phyloP scores from a whole-genome alignment of 2,888 invertebrate species.

The Microdon myrmicae region DNA sequence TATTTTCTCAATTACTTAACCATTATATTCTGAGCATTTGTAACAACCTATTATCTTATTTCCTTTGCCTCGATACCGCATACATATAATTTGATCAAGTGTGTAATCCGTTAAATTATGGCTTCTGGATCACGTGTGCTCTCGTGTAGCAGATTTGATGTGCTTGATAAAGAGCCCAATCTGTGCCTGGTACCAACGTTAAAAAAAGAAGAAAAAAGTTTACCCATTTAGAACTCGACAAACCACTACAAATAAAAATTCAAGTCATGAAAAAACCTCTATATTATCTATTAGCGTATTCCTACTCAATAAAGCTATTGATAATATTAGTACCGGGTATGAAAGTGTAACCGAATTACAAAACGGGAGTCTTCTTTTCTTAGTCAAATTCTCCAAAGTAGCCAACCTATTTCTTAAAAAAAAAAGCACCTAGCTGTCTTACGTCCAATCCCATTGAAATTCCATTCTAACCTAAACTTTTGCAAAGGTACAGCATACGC shows the following conservation, averaged over 20 bases:
- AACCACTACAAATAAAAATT: background rate
- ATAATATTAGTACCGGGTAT: background rate
- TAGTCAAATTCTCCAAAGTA: conserved; percentile 1
- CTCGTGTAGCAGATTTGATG: no score
- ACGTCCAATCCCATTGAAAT: conserved; percentile 1
- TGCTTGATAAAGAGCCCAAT: no score
- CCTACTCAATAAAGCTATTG: conserved; percentile 12
- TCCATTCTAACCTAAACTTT: conserved; percentile 6
- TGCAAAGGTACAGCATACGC: conserved; percentile 7
- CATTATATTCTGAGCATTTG: no score
- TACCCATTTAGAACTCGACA: background rate
- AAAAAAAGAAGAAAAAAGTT: no score
- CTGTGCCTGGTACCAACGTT: no score
- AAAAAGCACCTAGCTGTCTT: conserved; percentile 5
- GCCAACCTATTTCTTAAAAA: conserved; percentile 1
- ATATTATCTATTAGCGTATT: conserved; percentile 7
- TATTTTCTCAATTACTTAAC: no score
- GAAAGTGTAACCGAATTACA: background rate
- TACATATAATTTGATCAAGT: no score
- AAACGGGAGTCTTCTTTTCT: conserved; percentile 2
- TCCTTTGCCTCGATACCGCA: no score
- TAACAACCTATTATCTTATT: no score
- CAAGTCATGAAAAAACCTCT: background rate
- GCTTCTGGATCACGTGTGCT: no score
- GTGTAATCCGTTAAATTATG: no score